Base-by-base conservation (phyloP, 2,113 vertebrate species). In the Hystrix cristata region DNA sequence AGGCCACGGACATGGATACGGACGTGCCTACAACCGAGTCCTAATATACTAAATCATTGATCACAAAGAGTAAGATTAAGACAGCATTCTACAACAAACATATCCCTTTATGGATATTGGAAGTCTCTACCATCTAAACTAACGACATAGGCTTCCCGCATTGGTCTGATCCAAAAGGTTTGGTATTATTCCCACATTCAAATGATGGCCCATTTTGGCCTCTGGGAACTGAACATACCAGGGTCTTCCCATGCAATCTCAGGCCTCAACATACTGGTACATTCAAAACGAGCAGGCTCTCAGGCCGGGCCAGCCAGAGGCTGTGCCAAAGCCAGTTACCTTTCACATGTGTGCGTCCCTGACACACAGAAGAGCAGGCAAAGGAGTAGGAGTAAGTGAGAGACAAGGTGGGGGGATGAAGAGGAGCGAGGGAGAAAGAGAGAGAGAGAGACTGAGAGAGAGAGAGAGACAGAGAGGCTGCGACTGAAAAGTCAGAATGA, bases 401-500 rank as follows among this genome's bases (percentile, higher is more conserved):
- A 80, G 55, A 74, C 72, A 48, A 76, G 13, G 67, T 0, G 29
- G 64, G 19, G 67, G 34, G 34, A 34, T n/a, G 31, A 13, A 18
- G 14, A 18, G 13, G 18, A 34, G 13, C 14, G 34, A 34, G 65
- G 15, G 13, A 38, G 38, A 38, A 38, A 38, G 64, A 5, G 14
- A 7, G 8, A 8, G 62, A 82, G 51, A 81, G 72, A 34, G 13
- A 7, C 51, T 7, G 5, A 8, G 8, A 14, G 14, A 31, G 9
- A 12, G 21, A 14, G 5, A 76, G 48, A 76, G 51, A 65, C 51
- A 38, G 15, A 3, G 48, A 97, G 59, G 59, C 59, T 29, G 31
- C 60, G 87, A 92, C 76, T 43, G 48, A 19, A 87, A 80, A 96
- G 91, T 48, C 78, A 92, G 96, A 31, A 85, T 19, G 76, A 91